Base-by-base conservation (phyloP, 2,888 invertebrate species). In the Pyrrhia umbra region DNA sequence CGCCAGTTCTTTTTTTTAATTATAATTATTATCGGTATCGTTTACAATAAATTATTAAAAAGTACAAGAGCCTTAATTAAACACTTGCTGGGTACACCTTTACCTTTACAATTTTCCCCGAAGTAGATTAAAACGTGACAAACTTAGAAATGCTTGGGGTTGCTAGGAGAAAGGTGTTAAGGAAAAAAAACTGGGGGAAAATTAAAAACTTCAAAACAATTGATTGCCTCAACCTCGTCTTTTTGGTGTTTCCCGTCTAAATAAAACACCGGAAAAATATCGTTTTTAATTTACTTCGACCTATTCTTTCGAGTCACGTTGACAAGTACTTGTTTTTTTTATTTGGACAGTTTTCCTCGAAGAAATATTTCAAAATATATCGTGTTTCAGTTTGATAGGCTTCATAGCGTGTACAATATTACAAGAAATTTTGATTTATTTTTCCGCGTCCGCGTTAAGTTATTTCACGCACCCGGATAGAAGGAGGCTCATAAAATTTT, bases 161-260 rank as follows among this genome's bases (percentile, higher is more conserved):
- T 39, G 4, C 6, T 47, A 50, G 45, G 25, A 49, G 63, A 16
- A 45, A 59, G 66, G 43, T 55, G 42, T 42, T n/a, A 55, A 51
- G 60, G 51, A 73, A 63, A 70, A n/a, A 76, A 43, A 55, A 25
- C 3, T 34, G 27, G 37, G 46, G 37, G 52, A 57, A 81, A 71
- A 79, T 77, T 79, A 78, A 81, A 82, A 83, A 79, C 71, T 78
- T 81, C 46, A 43, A 68, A 79, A 76, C 80, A 76, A 76, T 77
- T 77, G 75, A 77, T 77, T 75, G 75, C 65, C 63, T 68, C 70
- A 74, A 70, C 69, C 66, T 68, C 54, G 55, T 50, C 37, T 52
- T 68, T 58, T 43, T 16, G 23, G 51, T 77, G 63, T 65, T 80
- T 61, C 68, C 56, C 56, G 45, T 56, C 34, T 67, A 61, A 42